Conservation (phyloP, 2,888 invertebrate genomes). For the Siphonodentalium dalli region DNA sequence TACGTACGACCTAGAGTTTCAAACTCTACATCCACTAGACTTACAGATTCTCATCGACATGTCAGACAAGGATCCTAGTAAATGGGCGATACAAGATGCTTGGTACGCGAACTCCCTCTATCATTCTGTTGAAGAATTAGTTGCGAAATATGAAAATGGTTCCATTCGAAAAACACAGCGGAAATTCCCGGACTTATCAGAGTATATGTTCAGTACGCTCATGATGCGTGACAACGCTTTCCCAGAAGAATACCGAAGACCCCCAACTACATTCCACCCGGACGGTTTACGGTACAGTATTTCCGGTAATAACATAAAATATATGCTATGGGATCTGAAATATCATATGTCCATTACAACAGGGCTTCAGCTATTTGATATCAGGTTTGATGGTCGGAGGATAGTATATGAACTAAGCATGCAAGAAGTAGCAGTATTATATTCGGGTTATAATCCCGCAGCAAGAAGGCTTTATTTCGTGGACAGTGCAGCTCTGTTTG, state of each 20-base stretch:
- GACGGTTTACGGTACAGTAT: slow-evolving; percentile 49
- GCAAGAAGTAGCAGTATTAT: slow-evolving; percentile 56
- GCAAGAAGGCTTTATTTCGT: slow-evolving; percentile 48
- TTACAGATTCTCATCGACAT: slow-evolving; percentile 55
- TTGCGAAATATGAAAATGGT: slow-evolving; percentile 34
- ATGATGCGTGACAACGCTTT: slow-evolving; percentile 34
- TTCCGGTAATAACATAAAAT: slow-evolving; percentile 42
- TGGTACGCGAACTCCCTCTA: slow-evolving; percentile 50
- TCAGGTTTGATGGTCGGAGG: slow-evolving; percentile 48
- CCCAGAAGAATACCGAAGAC: slow-evolving; percentile 34
- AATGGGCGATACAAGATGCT: slow-evolving; percentile 49
- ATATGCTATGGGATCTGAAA: slow-evolving; percentile 55
- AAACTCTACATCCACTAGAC: slow-evolving; percentile 51
- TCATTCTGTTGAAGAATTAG: slow-evolving; percentile 36
- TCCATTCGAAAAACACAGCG: slow-evolving; percentile 42
- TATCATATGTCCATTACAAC: slow-evolving; percentile 47
- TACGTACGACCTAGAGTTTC: slow-evolving; percentile 47
- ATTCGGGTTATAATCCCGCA: slow-evolving; percentile 52
- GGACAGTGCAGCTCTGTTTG: slow-evolving; percentile 52
- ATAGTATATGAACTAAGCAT: slow-evolving; percentile 60
- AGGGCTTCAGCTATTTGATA: slow-evolving; percentile 49
- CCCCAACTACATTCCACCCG: slow-evolving; percentile 49
- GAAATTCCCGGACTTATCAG: slow-evolving; percentile 32
- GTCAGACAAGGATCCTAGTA: slow-evolving; percentile 32
- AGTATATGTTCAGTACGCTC: slow-evolving; percentile 37